phyloP scores from a whole-genome alignment of 2,797 vertebrate genomes.

The Acrocephalus scirpaceus region DNA sequence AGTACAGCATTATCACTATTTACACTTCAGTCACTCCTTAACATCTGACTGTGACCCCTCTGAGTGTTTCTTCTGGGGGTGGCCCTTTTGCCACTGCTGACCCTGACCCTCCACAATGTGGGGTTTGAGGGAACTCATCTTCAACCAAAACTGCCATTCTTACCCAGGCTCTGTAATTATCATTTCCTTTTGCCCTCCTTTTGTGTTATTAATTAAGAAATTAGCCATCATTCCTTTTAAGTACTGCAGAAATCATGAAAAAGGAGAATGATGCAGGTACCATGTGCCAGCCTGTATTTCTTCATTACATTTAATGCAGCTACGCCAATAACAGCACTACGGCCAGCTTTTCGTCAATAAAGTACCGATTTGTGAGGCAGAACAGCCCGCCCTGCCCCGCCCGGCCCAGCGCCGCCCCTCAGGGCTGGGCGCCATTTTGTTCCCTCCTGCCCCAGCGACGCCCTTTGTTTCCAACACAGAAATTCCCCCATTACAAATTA shows the following conservation, averaged over 20 bases:
- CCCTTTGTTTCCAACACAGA: not conserved
- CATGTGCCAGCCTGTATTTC: not conserved
- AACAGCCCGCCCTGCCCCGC: not conserved
- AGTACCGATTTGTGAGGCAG: fast-evolving
- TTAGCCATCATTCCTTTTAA: not conserved
- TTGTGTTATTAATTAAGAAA: too few relatives aligned
- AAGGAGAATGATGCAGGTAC: not conserved
- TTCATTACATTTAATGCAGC: not conserved
- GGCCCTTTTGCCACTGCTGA: too few relatives aligned
- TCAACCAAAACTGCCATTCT: not conserved
- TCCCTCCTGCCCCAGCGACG: not conserved
- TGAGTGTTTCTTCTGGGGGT: fast-evolving
- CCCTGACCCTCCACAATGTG: not conserved
- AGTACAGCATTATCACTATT: fast-evolving
- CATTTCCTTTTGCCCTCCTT: not conserved
- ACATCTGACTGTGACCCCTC: not conserved
- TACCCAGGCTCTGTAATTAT: fast-evolving
- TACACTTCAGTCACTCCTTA: fast-evolving
- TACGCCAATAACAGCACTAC: fast-evolving
- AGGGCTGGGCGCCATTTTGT: not conserved
- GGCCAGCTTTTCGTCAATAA: not conserved
- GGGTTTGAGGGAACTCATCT: too few relatives aligned
- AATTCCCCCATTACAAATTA: not conserved
- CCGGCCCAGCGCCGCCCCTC: not conserved
- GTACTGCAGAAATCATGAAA: not conserved